Evolutionary conservation across 2,888 invertebrate genomes (phyloP).

Genomic region (Lamellibrachia columna): DNA sequence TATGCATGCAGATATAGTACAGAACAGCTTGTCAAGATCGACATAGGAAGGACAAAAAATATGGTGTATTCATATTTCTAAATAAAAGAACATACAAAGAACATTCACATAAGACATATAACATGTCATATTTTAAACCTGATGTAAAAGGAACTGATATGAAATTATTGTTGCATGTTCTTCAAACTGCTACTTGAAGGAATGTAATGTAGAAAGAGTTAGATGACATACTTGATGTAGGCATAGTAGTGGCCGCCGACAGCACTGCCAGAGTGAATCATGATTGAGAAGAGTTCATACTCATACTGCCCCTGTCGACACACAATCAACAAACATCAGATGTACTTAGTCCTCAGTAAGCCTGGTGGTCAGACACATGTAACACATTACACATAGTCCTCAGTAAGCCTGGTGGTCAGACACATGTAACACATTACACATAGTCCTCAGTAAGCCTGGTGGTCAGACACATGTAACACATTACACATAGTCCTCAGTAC

Average conservation of each 20-base stretch:
- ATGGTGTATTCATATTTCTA: not conserved
- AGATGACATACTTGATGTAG: conserved; percentile 79
- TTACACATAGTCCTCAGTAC: not conserved
- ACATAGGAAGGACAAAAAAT: not conserved
- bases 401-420: too few species aligned
- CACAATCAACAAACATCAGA: not conserved
- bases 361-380: not conserved
- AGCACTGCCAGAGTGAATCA: conserved; percentile 91
- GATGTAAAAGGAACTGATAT: not conserved
- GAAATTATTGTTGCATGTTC: not conserved
- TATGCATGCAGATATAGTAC: not conserved
- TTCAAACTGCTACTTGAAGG: not conserved
- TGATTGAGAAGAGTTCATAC: conserved; percentile 88
- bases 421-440: too few species aligned
- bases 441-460: too few species aligned
- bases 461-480: too few species aligned
- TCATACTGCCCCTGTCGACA: conserved; percentile 62
- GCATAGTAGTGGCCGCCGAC: conserved; percentile 92
- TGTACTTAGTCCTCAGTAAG: not conserved
- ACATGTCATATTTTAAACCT: not conserved
- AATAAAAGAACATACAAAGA: too few species aligned
- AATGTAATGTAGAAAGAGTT: not conserved
- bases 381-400: too few species aligned
- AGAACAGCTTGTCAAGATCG: not conserved
- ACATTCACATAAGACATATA: too few species aligned